Base-by-base conservation (phyloP, 2,888 invertebrate species). In the Agriopis leucophaearia region DNA sequence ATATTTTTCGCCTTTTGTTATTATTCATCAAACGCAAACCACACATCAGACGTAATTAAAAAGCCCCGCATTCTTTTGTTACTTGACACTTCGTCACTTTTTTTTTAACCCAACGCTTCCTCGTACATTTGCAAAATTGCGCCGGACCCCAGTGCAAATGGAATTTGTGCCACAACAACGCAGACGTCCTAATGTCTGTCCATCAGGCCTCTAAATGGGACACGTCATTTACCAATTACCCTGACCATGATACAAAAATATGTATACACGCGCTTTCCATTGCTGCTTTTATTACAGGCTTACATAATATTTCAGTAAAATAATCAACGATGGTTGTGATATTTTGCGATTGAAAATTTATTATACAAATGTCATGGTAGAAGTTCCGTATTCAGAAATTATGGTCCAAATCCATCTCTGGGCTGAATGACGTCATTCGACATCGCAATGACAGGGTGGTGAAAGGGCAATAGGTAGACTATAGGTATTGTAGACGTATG, bases 101-200 rank as follows among this genome's bases (percentile, higher is more conserved):
- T 89, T 88, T 88, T 88, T 85, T 80, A 85, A 84, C 85, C 87
- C 85, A 85, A 87, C 70, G 52, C 80, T 82, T 60, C 45, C 54
- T 35, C 58, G 62, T 85, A 84, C 90, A 92, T 92, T 92, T 90
- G 84, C 87, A 79, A 89, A 91, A 92, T 91, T 90, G 89, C 89
- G 80, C 78, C 76, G 83, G 83, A 80, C 88, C 89, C 89, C 86
- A 85, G 84, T 85, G 77, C 88, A 90, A 92, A 92, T 90, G 90
- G 89, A 86, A 87, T 80, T 80, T 81, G 81, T 64, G 83, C 85
- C 88, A 87, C 89, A 88, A 88, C 86, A 80, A 81, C 82, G 88
- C 90, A 92, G 92, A 92, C 92, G 83, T 88, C 87, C 89, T 93
- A 93, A 93, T 93, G 92, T 91, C 85, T 84, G 85, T 88, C 92